phyloP scores from a whole-genome alignment of 2,113 vertebrate species.

The Anarrhichthys ocellatus region DNA sequence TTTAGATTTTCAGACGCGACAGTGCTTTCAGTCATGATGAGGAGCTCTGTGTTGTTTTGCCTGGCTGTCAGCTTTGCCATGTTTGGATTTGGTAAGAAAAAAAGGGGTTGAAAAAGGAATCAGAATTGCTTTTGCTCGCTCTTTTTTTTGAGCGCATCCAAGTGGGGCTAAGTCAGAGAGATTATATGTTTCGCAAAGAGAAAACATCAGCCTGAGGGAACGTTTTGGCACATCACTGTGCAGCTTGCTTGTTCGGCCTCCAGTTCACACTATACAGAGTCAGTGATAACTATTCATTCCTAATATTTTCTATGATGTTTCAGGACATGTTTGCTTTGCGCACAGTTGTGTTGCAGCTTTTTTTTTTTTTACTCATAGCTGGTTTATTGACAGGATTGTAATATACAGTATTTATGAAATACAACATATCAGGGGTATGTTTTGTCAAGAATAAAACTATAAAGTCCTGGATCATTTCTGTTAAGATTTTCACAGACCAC shows the following conservation, averaged over 20 bases:
- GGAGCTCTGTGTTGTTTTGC: conserved; percentile 43
- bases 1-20: conserved; percentile 27
- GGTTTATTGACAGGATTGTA: conserved; percentile 13
- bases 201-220: conserved; percentile 41
- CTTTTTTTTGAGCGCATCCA: neutral
- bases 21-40: conserved; percentile 46
- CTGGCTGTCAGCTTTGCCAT: conserved; percentile 55
- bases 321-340: conserved; percentile 9
- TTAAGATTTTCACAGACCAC: neutral
- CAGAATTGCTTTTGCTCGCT: conserved; percentile 7
- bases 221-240: conserved; percentile 42
- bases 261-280: conserved; percentile 8
- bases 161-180: conserved; percentile 35
- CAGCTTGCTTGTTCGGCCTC: conserved; percentile 32
- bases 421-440: neutral
- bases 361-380: neutral
- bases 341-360: neutral
- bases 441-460: neutral
- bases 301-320: neutral
- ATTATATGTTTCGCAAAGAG: conserved; percentile 37
- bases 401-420: neutral
- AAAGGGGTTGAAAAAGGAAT: conserved; percentile 24
- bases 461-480: neutral
- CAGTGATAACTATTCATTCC: conserved; percentile 40
- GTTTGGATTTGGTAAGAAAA: conserved; percentile 66